A percentile compares a stretch with the other conserved stretches of the same genome.
phyloP scores from a whole-genome alignment of 2,888 invertebrate species.

The Gonocerus acuteangulatus region DNA sequence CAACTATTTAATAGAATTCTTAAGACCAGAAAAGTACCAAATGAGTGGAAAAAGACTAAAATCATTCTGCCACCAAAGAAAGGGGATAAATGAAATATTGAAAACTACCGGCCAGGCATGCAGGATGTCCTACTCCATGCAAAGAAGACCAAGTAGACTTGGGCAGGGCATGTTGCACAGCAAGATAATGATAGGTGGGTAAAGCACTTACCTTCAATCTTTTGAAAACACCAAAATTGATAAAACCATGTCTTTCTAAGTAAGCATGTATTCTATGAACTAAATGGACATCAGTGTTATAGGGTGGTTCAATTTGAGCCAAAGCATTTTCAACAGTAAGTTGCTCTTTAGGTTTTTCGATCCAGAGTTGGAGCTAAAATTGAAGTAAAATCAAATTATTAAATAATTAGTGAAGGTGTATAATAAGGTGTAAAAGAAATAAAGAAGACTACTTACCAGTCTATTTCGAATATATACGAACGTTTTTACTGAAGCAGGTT shows the following conservation, averaged over 20 bases:
- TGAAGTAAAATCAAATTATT: constrained; percentile 22
- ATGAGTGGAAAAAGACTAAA: too few species aligned
- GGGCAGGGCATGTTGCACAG: too few species aligned
- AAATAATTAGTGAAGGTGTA: background rate
- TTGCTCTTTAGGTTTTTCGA: constrained; percentile 90
- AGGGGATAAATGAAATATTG: too few species aligned
- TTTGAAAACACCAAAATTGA: constrained; percentile 95
- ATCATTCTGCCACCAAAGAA: too few species aligned
- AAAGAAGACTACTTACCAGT: constrained; percentile 48
- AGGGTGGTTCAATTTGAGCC: constrained; percentile 75
- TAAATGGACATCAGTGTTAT: constrained; percentile 81
- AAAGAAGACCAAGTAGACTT: too few species aligned
- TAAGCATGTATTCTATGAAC: constrained; percentile 81
- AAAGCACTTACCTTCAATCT: constrained; percentile 59
- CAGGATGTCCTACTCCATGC: too few species aligned
- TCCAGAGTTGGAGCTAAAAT: constrained; percentile 76
- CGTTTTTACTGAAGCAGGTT: constrained; percentile 68
- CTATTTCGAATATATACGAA: constrained; percentile 88
- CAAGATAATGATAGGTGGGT: too few species aligned
- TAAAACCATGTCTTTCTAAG: constrained; percentile 89
- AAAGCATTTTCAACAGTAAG: constrained; percentile 72
- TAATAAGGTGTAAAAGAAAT: background rate
- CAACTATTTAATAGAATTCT: too few species aligned
- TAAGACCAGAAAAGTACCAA: too few species aligned
- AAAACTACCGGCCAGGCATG: too few species aligned